Evolutionary conservation across 2,888 invertebrate genomes (phyloP), one percentile per base, ranked within the genome.

Genomic region (Chaetoderma sp.): DNA sequence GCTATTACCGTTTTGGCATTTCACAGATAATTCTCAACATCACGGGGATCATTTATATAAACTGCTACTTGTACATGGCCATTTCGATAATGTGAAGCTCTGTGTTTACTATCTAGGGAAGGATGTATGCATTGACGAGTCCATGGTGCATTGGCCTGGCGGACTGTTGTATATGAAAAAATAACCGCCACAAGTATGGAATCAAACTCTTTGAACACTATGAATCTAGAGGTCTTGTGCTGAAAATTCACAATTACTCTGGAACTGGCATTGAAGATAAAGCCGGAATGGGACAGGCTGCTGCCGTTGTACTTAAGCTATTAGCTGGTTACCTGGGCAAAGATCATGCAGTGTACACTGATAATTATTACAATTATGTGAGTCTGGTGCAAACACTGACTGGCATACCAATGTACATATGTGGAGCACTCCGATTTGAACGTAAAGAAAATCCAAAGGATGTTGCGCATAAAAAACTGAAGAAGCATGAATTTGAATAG

Each of bases 331-430:
- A 21, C 36, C 56, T 65, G n/a, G 65, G 49, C 23, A 60, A 65
- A 27, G 39, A 61, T 2, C 56, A 65, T 49, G 55, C n/a, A 1
- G 18, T 60, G 5, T 65, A 36, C 59, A 54, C 55, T 27, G 65
- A 65, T 25, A 65, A 65, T 47, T 62, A 54, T 28, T 65, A 65
- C 42, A 65, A 62, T 33, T 66, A 55, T 5, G 61, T 65, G 16
- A n/a, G 55, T 32, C 30, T 61, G 13, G 44, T 39, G 32, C 54
- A 61, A 45, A 32, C 16, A 18, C 39, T 65, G 21, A 32, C 61
- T 8, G 25, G 30, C 2, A 16, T 30, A 4, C 47, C 54, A 30
- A 65, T 56, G n/a, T 56, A 65, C 25, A 36, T 61, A 4, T 56
- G 65, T 42, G 60, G 60, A 21, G 60, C 64, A 36, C 55, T 67